phyloP scores from a whole-genome alignment of 2,797 vertebrate species.

The Buceros bicornis region DNA sequence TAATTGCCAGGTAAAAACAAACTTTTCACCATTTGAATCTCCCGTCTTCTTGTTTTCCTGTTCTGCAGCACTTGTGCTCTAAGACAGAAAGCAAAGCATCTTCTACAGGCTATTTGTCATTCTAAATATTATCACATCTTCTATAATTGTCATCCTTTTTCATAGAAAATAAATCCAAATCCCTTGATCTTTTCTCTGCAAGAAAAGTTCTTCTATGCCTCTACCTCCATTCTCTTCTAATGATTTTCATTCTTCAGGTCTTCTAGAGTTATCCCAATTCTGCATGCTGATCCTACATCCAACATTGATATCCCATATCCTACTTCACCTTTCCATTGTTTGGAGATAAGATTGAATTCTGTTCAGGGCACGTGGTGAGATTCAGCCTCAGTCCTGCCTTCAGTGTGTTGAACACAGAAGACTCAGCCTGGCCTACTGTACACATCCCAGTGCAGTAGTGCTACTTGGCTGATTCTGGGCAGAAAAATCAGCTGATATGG shows the following conservation, averaged over 20 bases:
- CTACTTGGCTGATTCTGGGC: neutral
- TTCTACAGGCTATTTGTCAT: neutral
- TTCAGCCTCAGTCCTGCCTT: neutral
- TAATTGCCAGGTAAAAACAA: neutral
- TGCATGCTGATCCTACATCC: neutral
- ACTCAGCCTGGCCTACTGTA: neutral
- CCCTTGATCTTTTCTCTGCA: neutral
- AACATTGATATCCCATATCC: neutral
- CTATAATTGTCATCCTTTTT: neutral
- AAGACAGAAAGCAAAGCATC: neutral
- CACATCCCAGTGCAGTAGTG: neutral
- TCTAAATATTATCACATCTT: neutral
- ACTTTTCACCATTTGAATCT: neutral
- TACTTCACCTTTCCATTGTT: neutral
- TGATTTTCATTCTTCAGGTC: neutral
- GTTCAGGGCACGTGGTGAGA: neutral
- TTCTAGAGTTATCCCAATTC: neutral
- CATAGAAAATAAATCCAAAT: neutral
- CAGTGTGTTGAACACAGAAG: neutral
- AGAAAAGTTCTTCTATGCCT: neutral
- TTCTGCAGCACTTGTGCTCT: neutral
- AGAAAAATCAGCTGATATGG: neutral
- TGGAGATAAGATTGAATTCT: accelerated
- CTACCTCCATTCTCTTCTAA: neutral
- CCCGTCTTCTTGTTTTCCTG: neutral